A percentile compares a stretch with the other conserved stretches of the same genome.
Conservation (phyloP, 2,888 invertebrate species). For the Aleiodes alternator region DNA sequence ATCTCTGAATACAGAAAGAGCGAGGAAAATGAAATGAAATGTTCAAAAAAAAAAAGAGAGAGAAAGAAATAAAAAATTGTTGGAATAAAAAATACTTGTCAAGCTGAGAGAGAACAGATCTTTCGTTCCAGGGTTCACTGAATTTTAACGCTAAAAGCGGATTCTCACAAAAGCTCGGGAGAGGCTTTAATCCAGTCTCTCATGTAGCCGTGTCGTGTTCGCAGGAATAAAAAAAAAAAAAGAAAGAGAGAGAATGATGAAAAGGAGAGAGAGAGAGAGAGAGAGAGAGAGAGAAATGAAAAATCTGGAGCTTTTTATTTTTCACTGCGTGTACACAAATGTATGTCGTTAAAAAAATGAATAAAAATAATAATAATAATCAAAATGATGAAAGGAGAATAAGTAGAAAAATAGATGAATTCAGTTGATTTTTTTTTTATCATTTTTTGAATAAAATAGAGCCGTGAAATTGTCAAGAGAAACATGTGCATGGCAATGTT, state of each 20-base stretch:
- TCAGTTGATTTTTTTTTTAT: not conserved
- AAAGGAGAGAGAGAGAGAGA: not conserved
- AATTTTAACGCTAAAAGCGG: slow-evolving; percentile 34
- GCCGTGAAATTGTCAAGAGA: slow-evolving; percentile 21
- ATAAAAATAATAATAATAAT: too few species aligned
- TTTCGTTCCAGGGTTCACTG: slow-evolving; percentile 32
- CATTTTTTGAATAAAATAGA: not conserved
- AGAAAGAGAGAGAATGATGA: not conserved
- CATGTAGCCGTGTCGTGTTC: slow-evolving; percentile 23
- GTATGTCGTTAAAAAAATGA: slow-evolving; percentile 22
- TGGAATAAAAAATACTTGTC: slow-evolving; percentile 24
- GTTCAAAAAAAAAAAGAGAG: not conserved
- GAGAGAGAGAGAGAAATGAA: not conserved
- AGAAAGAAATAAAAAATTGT: too few species aligned
- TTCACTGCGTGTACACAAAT: slow-evolving; percentile 21
- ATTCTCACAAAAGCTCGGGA: slow-evolving; percentile 20
- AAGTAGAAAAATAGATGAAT: not conserved
- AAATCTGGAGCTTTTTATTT: slow-evolving; percentile 11
- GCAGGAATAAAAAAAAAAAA: slow-evolving; percentile 13
- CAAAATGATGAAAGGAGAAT: too few species aligned
- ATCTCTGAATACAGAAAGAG: not conserved
- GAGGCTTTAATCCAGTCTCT: slow-evolving; percentile 32
- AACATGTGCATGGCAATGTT: not conserved
- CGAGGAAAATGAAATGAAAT: not conserved
- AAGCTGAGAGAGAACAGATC: slow-evolving; percentile 29